Percentiles rank a stretch among this genome's conserved stretches.
Evolutionary conservation across 92 coral and sea anemone species (phyloP).

Genomic region (Palythoa grandiflora): DNA sequence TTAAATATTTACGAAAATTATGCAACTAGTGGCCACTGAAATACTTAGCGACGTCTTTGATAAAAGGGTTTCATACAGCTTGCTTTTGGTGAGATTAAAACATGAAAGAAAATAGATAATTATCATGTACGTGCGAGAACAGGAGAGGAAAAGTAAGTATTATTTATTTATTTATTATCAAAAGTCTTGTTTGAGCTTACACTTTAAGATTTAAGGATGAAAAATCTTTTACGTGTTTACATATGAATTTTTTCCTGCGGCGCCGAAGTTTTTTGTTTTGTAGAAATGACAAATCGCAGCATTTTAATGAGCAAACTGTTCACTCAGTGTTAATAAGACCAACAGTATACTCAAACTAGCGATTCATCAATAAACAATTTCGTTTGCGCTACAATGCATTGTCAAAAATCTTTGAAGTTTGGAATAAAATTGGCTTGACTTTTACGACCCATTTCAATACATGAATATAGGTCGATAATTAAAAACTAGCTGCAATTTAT

Average conservation of each 20-base stretch:
- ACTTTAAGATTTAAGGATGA: not conserved
- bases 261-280: not conserved
- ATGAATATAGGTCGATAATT: not conserved
- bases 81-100: slow-evolving; percentile 11
- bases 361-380: not conserved
- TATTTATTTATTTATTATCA: not conserved
- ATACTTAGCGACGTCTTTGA: not conserved
- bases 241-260: not conserved
- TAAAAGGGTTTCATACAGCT: not conserved
- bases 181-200: not conserved
- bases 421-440: not conserved
- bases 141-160: not conserved
- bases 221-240: not conserved
- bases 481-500: not conserved
- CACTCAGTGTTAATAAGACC: not conserved
- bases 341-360: not conserved
- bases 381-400: not conserved
- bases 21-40: not conserved
- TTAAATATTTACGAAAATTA: not conserved
- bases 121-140: not conserved
- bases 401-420: not conserved
- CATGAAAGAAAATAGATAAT: not conserved
- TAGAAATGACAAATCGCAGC: not conserved
- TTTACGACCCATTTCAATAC: not conserved
- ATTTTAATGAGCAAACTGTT: not conserved